Base-by-base conservation (phyloP, 2,797 vertebrate genomes). In the Serranus cabrilla region DNA sequence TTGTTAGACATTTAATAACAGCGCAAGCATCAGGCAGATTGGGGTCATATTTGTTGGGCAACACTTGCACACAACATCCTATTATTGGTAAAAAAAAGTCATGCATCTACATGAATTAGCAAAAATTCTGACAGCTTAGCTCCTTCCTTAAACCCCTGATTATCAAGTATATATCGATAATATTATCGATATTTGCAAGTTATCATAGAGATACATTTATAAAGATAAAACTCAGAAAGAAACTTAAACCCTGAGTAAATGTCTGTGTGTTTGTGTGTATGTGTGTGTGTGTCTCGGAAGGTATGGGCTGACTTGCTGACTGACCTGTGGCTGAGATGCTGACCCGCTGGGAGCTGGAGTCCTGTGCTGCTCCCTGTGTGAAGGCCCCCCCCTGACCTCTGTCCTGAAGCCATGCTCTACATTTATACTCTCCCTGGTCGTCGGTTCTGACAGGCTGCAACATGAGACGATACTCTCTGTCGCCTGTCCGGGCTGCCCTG, bases 401-500 rank as follows among this genome's bases (percentile, higher is more conserved):
- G 7, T 82, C 47, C 82, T 95, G 69, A 72, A 95, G 94, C 0
- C 82, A 94, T 18, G 93, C 95, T 7, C 83, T 87, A 59, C 97
- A 99, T 7, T 59, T 62, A 82, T 97, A 98, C 0, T 5, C 9
- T 0, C 97, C 98, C 0, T 89, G 81, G 60, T 98, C 97, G 54
- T 93, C 75, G 8, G 91, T 80, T 57, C 81, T 88, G 58, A 85
- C 88, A 3, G 94, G 83, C 14, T 49, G 89, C 66, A 98, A 47
- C 40, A 40, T 92, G 51, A 99, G 89, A 45, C 69, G 43, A 43
- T 96, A 96, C 73, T 93, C 60, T 0, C 46, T 46, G n/a, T 89
- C 78, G 23, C 71, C 92, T 31, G 47, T 77, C 66, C 96, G 96
- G 7, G 87, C 80, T 0, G 92, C 87, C 69, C 10, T 91, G 31